Percentiles rank a stretch among this genome's conserved stretches.
phyloP scores from a whole-genome alignment of 2,113 vertebrate species.

The Ascaphus truei region DNA sequence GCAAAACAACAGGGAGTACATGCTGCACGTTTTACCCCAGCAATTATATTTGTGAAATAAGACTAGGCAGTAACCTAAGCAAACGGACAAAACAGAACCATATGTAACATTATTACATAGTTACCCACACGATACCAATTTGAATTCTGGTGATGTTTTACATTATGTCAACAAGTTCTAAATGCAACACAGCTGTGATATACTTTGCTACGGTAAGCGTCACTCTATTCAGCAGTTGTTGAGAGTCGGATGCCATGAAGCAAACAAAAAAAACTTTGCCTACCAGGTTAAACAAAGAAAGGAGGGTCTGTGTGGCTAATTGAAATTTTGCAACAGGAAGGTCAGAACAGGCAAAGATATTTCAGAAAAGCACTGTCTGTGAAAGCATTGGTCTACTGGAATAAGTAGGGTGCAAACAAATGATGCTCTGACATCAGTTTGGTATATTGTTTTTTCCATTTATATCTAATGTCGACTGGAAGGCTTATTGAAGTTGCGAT shows the following conservation, averaged over 20 bases:
- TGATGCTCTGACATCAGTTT: constrained; percentile 20
- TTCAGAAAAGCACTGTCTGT: constrained; percentile 27
- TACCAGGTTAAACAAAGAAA: constrained; percentile 11
- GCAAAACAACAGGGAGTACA: constrained; percentile 21
- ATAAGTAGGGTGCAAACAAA: constrained; percentile 20
- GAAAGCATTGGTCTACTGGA: constrained; percentile 29
- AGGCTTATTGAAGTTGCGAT: constrained; percentile 7
- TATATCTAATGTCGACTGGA: constrained; percentile 23
- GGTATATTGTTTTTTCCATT: constrained; percentile 32
- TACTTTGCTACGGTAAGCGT: not conserved
- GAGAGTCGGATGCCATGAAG: not conserved
- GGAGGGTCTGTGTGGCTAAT: not conserved
- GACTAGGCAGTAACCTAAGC: constrained; percentile 16
- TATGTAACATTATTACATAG: constrained; percentile 24
- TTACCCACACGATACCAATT: constrained; percentile 30
- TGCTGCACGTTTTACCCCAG: constrained; percentile 18
- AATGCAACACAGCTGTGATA: constrained; percentile 25
- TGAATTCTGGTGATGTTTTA: constrained; percentile 30
- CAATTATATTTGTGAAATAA: constrained; percentile 15
- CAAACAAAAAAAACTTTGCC: constrained; percentile 1
- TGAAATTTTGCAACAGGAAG: constrained; percentile 16
- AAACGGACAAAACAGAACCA: constrained; percentile 32
- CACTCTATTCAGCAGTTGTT: constrained; percentile 9
- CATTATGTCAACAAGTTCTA: constrained; percentile 31
- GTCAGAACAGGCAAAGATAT: not conserved